These are phyloP conservation scores for Aphrophora alni DNA, from an alignment of 2,888 invertebrate species.

Conservation along the genomic window DNA sequence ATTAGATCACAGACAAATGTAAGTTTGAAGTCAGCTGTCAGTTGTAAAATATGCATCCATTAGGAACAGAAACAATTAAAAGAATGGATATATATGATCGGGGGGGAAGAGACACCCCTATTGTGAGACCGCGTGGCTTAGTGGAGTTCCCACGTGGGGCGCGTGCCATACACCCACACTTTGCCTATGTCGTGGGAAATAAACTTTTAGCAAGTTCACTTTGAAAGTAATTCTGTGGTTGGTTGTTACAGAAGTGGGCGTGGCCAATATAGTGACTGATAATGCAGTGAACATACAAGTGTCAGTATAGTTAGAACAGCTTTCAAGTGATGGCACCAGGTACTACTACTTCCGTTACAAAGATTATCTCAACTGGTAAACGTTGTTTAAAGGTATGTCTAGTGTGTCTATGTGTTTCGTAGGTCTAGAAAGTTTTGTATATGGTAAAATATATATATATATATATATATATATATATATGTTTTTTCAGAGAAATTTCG, in stretches of 20 bases:
- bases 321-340: background rate
- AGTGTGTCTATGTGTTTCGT: too few relatives aligned
- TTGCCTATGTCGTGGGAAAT: background rate
- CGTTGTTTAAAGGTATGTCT: background rate
- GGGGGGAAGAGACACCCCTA: background rate
- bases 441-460: too few relatives aligned
- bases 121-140: slow-evolving; percentile 4
- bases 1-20: background rate
- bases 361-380: background rate
- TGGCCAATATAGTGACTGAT: background rate
- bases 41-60: background rate
- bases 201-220: background rate
- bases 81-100: background rate
- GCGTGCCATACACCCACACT: background rate
- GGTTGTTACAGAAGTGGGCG: background rate
- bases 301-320: background rate
- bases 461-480: too few relatives aligned
- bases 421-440: background rate
- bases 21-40: background rate
- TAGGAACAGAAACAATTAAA: background rate
- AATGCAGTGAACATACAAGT: background rate
- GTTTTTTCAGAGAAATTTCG: too few relatives aligned
- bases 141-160: background rate
- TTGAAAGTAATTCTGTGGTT: background rate
- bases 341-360: background rate